phyloP scores from a whole-genome alignment of 2,888 invertebrate genomes.

The Eupithecia vulgata region DNA sequence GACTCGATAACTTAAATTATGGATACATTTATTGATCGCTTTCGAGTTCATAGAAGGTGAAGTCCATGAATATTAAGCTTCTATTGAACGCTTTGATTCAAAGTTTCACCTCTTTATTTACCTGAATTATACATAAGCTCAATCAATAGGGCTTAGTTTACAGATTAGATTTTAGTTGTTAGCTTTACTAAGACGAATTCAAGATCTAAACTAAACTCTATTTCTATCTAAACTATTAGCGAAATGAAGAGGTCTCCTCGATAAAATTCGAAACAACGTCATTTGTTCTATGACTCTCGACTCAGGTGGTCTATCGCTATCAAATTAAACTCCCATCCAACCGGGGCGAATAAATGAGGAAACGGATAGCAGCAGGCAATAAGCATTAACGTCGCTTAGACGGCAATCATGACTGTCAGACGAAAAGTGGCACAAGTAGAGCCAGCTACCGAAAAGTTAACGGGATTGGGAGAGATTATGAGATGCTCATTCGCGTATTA shows the following conservation, averaged over 20 bases:
- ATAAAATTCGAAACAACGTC: neutral
- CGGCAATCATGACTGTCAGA: slow-evolving; percentile 12
- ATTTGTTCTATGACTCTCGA: neutral
- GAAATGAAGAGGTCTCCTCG: neutral
- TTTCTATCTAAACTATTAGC: too few species aligned
- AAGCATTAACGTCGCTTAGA: slow-evolving; percentile 13
- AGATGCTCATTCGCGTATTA: neutral
- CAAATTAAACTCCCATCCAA: slow-evolving; percentile 17
- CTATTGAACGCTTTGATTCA: neutral
- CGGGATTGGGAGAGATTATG: neutral
- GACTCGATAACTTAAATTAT: neutral
- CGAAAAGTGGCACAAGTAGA: slow-evolving; percentile 3
- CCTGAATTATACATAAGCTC: neutral
- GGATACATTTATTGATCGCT: slow-evolving; percentile 1
- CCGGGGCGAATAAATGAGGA: slow-evolving; percentile 22
- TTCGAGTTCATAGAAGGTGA: neutral
- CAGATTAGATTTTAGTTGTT: neutral
- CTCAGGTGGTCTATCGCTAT: slow-evolving; percentile 12
- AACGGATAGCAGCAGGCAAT: slow-evolving; percentile 6
- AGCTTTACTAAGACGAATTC: neutral
- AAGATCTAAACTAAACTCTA: too few species aligned
- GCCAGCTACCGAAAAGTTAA: neutral
- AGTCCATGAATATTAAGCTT: neutral
- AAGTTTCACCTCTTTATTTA: neutral
- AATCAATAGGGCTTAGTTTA: neutral